Evolutionary conservation across 2,888 invertebrate species (phyloP), one percentile per base, ranked within the genome.

Genomic region (Tiphia femorata): DNA sequence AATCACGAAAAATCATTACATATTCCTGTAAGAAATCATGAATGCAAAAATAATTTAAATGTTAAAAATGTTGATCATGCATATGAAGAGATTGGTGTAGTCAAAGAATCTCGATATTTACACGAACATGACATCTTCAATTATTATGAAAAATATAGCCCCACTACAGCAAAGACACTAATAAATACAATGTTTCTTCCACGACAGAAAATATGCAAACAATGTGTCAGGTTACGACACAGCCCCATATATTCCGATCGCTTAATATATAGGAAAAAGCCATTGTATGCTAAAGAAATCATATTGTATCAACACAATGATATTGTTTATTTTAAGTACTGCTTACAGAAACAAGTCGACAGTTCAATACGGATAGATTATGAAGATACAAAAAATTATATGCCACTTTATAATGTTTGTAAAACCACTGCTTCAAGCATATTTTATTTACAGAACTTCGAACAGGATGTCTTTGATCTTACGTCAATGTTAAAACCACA

Each of bases 161-260:
- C 70, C 0, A 40, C 61, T 4, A 65, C 58, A 2, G 64, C 69
- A 0, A 70, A 72, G 30, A 64, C 55, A n/a, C 54, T 59, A n/a
- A 64, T 66, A 49, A 58, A 69, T 23, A 64, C 66, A 4, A 55
- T 69, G 14, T 58, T 62, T 8, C 57, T 64, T 42, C 59, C 72
- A 4, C 60, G 50, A 5, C 56, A 64, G 10, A 55, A 64, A 52
- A 75, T 80, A 33, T 79, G 78, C 52, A 58, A 54, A n/a, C 51
- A 71, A 25, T 80, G 78, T 30, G 69, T 70, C 3, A 67, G 50
- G 25, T 63, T 29, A 16, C 53, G 58, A 2, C 51, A 56, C 1
- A 80, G 75, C 54, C 80, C 80, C 1, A 73, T 83, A 37, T 82
- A 80, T 44, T 80, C 76, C 29, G 82, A 83, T 59, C 73, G 72